These are phyloP conservation scores for Diploscapter pachys DNA, from an alignment of 1,140 invertebrate genomes.

Conservation along the genomic window DNA sequence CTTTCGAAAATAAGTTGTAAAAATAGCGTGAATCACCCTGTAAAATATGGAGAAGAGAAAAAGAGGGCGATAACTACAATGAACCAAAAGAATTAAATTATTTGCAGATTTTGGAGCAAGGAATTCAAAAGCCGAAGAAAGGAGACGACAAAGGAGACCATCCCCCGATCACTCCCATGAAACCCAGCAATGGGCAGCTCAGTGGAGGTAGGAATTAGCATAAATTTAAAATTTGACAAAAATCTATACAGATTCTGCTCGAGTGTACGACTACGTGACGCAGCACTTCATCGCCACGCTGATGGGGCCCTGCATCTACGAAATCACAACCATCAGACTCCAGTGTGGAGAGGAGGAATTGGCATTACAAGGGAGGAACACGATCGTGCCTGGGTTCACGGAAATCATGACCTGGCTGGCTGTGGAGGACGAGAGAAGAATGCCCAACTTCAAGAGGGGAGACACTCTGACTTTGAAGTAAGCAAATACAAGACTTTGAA, in stretches of 20 bases:
- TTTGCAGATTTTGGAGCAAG: conserved; percentile 45
- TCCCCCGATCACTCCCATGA: conserved; percentile 98
- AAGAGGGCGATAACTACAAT: no score
- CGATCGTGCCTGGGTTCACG: conserved; percentile 89
- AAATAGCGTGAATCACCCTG: no score
- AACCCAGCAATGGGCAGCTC: conserved; percentile 68
- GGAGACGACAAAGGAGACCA: conserved; percentile 94
- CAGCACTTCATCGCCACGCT: conserved; percentile 92
- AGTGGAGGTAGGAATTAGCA: conserved; percentile 67
- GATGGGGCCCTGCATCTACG: conserved; percentile 59
- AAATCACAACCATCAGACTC: conserved; percentile 41
- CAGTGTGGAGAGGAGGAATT: conserved; percentile 76
- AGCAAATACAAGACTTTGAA: neutral
- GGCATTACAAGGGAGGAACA: conserved; percentile 75
- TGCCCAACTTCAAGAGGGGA: conserved; percentile 73
- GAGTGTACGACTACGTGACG: conserved; percentile 92
- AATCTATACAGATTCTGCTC: conserved; percentile 36
- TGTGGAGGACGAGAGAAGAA: conserved; percentile 76
- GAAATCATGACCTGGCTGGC: conserved; percentile 86
- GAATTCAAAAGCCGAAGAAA: conserved; percentile 47
- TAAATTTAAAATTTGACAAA: conserved; percentile 5
- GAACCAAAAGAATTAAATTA: no score
- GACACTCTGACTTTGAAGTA: conserved; percentile 64
- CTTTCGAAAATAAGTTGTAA: no score
- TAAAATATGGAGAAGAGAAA: no score